These are phyloP conservation scores for Zhengitettix transpicula DNA, from an alignment of 2,888 invertebrate genomes.

Conservation along the genomic window DNA sequence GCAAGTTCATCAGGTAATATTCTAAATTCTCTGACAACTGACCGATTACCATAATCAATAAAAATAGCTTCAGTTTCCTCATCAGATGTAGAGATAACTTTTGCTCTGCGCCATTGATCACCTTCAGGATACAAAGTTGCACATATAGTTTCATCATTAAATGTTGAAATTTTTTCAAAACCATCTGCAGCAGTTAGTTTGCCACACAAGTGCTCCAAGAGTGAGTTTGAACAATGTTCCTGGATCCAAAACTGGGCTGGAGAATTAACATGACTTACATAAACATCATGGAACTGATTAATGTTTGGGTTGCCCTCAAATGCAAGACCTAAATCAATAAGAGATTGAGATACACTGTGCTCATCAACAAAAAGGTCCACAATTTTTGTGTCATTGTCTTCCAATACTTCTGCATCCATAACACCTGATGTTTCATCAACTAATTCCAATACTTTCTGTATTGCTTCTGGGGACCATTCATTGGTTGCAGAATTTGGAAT, in stretches of 20 bases:
- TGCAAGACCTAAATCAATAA: conserved; percentile 19
- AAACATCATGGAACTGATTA: conserved; percentile 25
- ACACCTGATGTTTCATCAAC: conserved; percentile 9
- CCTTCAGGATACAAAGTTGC: conserved; percentile 52
- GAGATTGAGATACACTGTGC: conserved; percentile 19
- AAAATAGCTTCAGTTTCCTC: conserved; percentile 41
- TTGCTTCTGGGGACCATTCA: conserved; percentile 46
- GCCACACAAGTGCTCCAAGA: conserved; percentile 40
- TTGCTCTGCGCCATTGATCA: conserved; percentile 49
- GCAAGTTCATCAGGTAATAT: conserved; percentile 42
- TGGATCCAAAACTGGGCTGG: conserved; percentile 61
- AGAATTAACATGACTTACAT: conserved; percentile 48
- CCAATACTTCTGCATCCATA: conserved; percentile 19
- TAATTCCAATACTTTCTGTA: conserved; percentile 32
- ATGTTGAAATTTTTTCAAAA: conserved; percentile 30
- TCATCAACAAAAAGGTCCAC: conserved; percentile 26
- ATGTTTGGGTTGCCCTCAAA: conserved; percentile 4
- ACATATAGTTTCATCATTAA: conserved; percentile 38
- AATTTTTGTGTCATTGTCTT: conserved; percentile 20
- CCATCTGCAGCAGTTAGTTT: conserved; percentile 37
- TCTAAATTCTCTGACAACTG: conserved; percentile 38
- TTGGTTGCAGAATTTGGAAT: conserved; percentile 42
- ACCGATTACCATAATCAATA: conserved; percentile 53
- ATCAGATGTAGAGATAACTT: conserved; percentile 36
- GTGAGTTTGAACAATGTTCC: conserved; percentile 40